Base-by-base conservation (phyloP, 92 coral and sea anemone genomes). In the Porites cylindrica region DNA sequence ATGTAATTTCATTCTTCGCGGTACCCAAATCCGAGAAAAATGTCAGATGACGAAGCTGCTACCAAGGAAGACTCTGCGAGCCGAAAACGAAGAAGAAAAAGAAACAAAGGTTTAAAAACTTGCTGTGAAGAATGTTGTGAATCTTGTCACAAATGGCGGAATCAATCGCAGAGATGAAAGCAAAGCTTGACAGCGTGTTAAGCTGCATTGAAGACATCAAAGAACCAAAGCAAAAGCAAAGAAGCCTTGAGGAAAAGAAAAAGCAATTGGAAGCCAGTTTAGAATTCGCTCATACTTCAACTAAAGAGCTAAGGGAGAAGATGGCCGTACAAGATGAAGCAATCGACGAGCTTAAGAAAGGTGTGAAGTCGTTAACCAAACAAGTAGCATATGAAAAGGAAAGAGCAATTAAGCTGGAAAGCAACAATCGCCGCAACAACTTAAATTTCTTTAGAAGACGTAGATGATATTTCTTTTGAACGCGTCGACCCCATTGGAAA, bases 371-470 rank as follows among this genome's bases (percentile, higher is more conserved):
- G 24, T 23, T 75, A n/a, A 64, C 75, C 75, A 84, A 84, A 24
- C 59, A 66, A 20, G 67, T 63, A 47, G 18, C 51, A 14, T 50
- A 84, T 10, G 81, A 84, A 58, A 66, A 85, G 32, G 62, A 67
- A 66, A 38, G 75, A 50, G 81, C 68, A 19, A 13, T 64, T 64
- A 75, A 66, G 10, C 83, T 84, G 13, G 76, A 76, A 66, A 75
- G 88, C n/a, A 75, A 84, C 76, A 84, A 82, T 72, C 26, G 82
- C 18, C 29, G 88, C 19, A 73, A 74, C 61, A 84, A 84, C 72
- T 61, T 84, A 12, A 84, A 63, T 5, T 76, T 75, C 65, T 85
- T 85, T 26, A 76, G 17, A 59, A 43, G 81, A 74, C 26, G 18
- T 47, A 70, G 26, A 75, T 19, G 71, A 73, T 9, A 83, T 83